Base-by-base conservation (phyloP, 2,797 vertebrate species). In the Leptatherina wallacei region DNA sequence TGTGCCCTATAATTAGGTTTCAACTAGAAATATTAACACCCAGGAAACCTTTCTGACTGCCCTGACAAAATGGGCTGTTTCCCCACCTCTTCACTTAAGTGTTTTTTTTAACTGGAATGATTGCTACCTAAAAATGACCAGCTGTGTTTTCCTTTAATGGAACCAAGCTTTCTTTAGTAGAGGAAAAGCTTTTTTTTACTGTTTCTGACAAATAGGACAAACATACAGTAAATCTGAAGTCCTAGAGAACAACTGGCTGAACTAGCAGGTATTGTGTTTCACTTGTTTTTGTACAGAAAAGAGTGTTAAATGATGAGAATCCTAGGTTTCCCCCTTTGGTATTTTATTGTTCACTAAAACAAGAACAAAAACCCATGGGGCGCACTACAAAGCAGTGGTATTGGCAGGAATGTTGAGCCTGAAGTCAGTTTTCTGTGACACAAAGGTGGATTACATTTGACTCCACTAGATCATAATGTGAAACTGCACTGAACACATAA, bases 121-220 rank as follows among this genome's bases (percentile, higher is more conserved):
- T 64, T 66, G 68, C 16, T 63, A 30, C 56, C 61, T 70, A 59
- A 20, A 64, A 73, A 54, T 12, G 11, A 14, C 61, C 62, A 68
- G 22, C 55, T 59, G 67, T 24, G 68, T 69, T 36, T 83, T 82
- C 79, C 44, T 80, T 65, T 81, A 61, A 75, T 74, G 22, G 68
- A 77, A 69, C 29, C 49, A 67, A 59, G 59, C 69, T 81, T 75
- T 24, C 55, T 69, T 76, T 24, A 40, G 60, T 54, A n/a, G 55
- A 35, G 27, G 63, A 65, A 82, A 61, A 72, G 69, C 29, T 20
- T 60, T 27, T 27, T 70, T 78, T 36, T 59, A 52, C 40, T 58
- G 69, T 74, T 84, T 82, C 81, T 75, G 69, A 14, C 60, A 75
- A 73, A 74, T 69, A 72, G 16, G 16, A 63, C 65, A 83, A 70